These are phyloP conservation scores for Lepus townsendii DNA, from an alignment of 2,797 vertebrate species.

Conservation along the genomic window DNA sequence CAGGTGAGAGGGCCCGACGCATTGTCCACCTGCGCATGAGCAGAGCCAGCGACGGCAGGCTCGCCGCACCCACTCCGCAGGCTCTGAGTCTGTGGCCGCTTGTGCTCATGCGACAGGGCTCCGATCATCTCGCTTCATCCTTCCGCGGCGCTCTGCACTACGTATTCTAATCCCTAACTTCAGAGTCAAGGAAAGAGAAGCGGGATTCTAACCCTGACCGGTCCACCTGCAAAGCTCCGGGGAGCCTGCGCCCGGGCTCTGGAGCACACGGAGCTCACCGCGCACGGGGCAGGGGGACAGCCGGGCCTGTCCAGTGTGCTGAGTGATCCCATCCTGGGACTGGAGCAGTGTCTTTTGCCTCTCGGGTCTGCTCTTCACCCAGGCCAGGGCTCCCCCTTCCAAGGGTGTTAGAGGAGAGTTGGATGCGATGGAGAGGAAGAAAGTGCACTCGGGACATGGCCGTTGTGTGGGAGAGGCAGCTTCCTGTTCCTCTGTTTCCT, in stretches of 20 bases:
- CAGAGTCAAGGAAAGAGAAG: constrained; percentile 11
- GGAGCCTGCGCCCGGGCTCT: too few species aligned
- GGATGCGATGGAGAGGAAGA: not conserved
- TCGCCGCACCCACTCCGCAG: not conserved
- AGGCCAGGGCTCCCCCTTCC: not conserved
- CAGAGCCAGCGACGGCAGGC: not conserved
- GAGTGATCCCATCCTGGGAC: not conserved
- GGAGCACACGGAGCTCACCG: too few species aligned
- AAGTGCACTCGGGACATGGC: not conserved
- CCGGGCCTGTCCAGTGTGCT: not conserved
- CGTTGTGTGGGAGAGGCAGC: not conserved
- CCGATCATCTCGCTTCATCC: not conserved
- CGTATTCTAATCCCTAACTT: not conserved
- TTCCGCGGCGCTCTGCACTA: not conserved
- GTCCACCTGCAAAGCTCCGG: not conserved
- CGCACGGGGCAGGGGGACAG: not conserved
- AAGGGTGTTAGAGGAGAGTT: not conserved
- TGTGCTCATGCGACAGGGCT: not conserved
- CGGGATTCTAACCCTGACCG: not conserved
- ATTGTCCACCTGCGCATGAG: not conserved
- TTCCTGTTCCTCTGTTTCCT: not conserved
- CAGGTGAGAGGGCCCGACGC: not conserved
- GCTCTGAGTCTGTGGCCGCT: not conserved
- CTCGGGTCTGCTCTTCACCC: not conserved
- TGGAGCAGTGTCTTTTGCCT: not conserved